phyloP scores from a whole-genome alignment of 2,113 vertebrate genomes.

The Ictalurus punctatus region DNA sequence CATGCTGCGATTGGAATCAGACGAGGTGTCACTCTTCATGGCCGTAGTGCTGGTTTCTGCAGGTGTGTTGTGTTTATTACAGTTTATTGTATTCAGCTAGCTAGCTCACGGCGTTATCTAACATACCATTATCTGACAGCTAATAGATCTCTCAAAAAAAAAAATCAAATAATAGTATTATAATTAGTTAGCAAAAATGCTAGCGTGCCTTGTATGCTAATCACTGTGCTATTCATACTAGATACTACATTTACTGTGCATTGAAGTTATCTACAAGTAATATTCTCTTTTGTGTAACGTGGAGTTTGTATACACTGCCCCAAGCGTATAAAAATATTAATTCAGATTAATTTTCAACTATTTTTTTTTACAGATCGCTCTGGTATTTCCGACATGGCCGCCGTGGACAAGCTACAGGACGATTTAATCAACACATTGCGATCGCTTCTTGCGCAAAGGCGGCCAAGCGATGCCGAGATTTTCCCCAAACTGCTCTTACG shows the following conservation, averaged over 20 bases:
- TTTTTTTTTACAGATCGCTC: constrained; percentile 65
- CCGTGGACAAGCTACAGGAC: constrained; percentile 78
- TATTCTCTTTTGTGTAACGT: not conserved
- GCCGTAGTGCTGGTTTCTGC: constrained; percentile 80
- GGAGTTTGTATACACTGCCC: not conserved
- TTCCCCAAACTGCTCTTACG: constrained; percentile 75
- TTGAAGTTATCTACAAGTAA: too few species aligned
- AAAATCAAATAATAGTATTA: not conserved
- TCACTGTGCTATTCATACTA: not conserved
- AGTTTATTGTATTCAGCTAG: not conserved
- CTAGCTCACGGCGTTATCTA: not conserved
- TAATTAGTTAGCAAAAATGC: not conserved
- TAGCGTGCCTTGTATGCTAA: not conserved
- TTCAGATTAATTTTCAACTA: not conserved
- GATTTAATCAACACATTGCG: constrained; percentile 72
- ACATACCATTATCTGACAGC: not conserved
- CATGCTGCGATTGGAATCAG: constrained; percentile 70
- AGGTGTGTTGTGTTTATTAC: constrained; percentile 58
- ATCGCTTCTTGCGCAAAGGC: constrained; percentile 67
- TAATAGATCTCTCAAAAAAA: not conserved
- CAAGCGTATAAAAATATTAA: not conserved
- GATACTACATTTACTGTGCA: not conserved
- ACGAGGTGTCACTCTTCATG: constrained; percentile 80
- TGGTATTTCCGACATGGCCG: constrained; percentile 66
- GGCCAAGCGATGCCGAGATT: constrained; percentile 67